Conservation (phyloP, 2,113 vertebrate genomes). For the Bos javanicus region DNA sequence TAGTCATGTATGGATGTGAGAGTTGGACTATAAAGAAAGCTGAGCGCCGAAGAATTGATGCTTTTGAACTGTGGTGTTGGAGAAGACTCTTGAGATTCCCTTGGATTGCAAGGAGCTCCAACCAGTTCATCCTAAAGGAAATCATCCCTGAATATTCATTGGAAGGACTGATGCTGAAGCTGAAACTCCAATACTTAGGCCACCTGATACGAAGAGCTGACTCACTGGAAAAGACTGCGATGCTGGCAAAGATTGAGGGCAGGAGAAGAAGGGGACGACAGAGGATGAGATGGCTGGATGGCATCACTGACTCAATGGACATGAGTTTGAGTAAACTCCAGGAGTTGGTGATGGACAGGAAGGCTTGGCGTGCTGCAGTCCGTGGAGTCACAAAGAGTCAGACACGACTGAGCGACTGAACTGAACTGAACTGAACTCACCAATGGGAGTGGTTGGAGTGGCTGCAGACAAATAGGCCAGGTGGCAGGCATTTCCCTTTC, state of each 20-base stretch:
- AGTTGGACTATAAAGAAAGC: not conserved
- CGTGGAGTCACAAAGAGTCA: fast-evolving
- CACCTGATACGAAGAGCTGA: fast-evolving
- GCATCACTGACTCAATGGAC: not conserved
- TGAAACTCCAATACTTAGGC: not conserved
- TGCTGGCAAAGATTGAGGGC: not conserved
- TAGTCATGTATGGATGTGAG: not conserved
- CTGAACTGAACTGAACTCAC: not conserved
- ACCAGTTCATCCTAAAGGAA: not conserved
- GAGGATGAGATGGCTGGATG: not conserved
- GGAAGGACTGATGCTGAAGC: not conserved
- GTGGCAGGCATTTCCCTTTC: not conserved
- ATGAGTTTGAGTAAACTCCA: not conserved
- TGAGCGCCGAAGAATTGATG: fast-evolving
- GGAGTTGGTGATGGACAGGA: not conserved
- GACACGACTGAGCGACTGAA: fast-evolving
- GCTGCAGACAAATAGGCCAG: not conserved
- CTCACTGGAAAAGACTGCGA: not conserved
- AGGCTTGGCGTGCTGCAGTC: not conserved
- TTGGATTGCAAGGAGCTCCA: not conserved
- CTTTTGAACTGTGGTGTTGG: not conserved
- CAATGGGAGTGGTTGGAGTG: not conserved
- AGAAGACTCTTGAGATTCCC: not conserved
- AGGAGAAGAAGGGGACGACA: fast-evolving
- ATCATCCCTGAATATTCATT: not conserved